A percentile compares a stretch with the other conserved stretches of the same genome.
Conservation (phyloP, 2,113 vertebrate genomes). For the Solenodon paradoxus region DNA sequence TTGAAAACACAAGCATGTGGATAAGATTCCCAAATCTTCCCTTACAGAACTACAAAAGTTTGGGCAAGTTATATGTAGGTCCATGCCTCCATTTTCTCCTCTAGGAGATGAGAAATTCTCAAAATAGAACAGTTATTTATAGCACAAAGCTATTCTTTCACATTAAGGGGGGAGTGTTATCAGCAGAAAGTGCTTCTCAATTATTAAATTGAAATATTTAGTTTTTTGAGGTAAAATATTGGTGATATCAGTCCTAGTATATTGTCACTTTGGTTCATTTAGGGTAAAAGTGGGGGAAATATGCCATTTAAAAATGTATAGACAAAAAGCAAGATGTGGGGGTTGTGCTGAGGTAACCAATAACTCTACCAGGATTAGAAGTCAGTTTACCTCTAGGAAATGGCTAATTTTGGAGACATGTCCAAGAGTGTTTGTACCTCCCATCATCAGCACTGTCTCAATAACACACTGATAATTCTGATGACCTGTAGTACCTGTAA, state of each 20-base stretch:
- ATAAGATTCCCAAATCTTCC: constrained; percentile 19
- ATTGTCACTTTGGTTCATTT: constrained; percentile 4
- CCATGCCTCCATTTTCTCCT: neutral
- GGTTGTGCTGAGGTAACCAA: neutral
- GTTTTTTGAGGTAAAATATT: neutral
- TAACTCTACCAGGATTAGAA: neutral
- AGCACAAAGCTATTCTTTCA: neutral
- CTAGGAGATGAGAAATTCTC: neutral
- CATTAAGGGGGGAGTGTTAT: neutral
- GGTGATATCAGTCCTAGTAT: neutral
- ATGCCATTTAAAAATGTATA: neutral
- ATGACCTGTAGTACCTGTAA: neutral
- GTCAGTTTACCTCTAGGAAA: neutral
- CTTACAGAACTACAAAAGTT: neutral
- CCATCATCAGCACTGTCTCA: neutral
- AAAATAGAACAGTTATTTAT: neutral
- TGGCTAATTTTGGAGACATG: neutral
- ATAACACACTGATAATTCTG: neutral
- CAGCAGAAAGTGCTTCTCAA: neutral
- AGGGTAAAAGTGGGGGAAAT: neutral
- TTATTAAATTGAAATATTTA: neutral
- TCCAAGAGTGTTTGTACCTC: neutral
- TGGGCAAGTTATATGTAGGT: neutral
- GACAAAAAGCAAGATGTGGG: neutral
- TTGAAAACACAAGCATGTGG: neutral